Evolutionary conservation across 2,888 invertebrate species (phyloP).

Genomic region (Philereme vetulata): DNA sequence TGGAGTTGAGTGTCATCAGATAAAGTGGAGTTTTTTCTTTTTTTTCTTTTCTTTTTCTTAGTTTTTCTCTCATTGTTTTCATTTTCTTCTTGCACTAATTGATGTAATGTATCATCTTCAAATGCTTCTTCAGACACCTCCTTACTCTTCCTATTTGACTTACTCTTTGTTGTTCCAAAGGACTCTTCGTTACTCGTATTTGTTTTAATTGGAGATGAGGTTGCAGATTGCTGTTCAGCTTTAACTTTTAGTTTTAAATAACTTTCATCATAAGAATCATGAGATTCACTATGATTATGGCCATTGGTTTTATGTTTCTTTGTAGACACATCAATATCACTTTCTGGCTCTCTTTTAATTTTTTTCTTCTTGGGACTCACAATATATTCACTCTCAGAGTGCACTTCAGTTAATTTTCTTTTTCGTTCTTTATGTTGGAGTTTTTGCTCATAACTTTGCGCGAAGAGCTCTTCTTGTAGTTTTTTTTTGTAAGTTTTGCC

Average conservation of each 20-base stretch:
- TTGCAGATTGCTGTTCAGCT: constrained; percentile 44
- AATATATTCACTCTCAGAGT: constrained; percentile 26
- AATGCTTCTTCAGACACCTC: constrained; percentile 26
- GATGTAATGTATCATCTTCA: constrained; percentile 18
- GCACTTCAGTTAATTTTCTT: constrained; percentile 33
- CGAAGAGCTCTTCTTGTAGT: constrained; percentile 28
- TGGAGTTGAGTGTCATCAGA: constrained; percentile 1
- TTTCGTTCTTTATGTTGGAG: constrained; percentile 9
- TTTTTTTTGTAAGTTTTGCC: constrained; percentile 33
- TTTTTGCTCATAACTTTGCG: not conserved
- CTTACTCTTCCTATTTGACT: constrained; percentile 21
- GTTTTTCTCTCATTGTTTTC: constrained; percentile 30
- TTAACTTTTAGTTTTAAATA: constrained; percentile 57
- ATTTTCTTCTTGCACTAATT: constrained; percentile 20
- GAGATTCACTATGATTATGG: constrained; percentile 7
- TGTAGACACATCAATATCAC: constrained; percentile 48
- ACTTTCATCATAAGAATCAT: constrained; percentile 39
- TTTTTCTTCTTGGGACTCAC: constrained; percentile 38
- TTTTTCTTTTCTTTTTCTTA: constrained; percentile 48
- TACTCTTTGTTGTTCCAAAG: not conserved
- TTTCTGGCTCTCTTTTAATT: constrained; percentile 55
- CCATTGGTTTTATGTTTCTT: constrained; percentile 42
- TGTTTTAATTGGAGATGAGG: constrained; percentile 27
- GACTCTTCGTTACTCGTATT: constrained; percentile 25
- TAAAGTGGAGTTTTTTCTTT: constrained; percentile 30